Evolutionary conservation across 2,888 invertebrate species (phyloP).

Genomic region (Spisula subtruncata): DNA sequence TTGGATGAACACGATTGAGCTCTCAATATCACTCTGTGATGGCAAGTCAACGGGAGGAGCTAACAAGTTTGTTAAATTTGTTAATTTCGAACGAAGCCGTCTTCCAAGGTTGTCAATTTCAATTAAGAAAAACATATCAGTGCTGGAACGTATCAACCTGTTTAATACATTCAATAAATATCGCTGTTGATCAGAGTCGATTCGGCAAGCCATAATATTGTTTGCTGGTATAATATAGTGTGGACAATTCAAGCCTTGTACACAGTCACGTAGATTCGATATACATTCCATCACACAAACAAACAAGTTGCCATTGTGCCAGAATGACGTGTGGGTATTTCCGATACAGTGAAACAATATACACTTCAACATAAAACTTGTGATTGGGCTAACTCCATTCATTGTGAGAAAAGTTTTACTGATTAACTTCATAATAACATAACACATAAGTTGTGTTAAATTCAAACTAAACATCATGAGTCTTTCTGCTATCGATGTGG

Average conservation of each 20-base stretch:
- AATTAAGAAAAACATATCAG: not conserved
- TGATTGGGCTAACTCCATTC: not conserved
- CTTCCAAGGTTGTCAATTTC: not conserved
- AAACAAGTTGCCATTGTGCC: not conserved
- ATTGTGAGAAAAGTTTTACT: not conserved
- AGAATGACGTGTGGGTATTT: not conserved
- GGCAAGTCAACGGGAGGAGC: not conserved
- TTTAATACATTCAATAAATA: not conserved
- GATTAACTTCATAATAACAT: constrained; percentile 6
- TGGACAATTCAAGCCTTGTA: not conserved
- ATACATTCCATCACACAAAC: not conserved
- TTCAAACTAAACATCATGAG: constrained; percentile 4
- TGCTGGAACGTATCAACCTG: not conserved
- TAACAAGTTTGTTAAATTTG: not conserved
- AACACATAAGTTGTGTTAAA: not conserved
- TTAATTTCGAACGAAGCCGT: too few relatives aligned
- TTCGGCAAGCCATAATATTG: constrained; percentile 8
- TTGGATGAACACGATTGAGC: not conserved
- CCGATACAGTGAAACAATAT: not conserved
- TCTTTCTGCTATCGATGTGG: constrained; percentile 22
- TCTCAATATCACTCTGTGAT: not conserved
- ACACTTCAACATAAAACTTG: not conserved
- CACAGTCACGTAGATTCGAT: not conserved
- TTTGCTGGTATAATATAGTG: not conserved
- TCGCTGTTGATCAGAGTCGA: not conserved